Percentiles rank a stretch among this genome's conserved stretches.
phyloP scores from a whole-genome alignment of 2,888 invertebrate species.

The Timema cristinae region DNA sequence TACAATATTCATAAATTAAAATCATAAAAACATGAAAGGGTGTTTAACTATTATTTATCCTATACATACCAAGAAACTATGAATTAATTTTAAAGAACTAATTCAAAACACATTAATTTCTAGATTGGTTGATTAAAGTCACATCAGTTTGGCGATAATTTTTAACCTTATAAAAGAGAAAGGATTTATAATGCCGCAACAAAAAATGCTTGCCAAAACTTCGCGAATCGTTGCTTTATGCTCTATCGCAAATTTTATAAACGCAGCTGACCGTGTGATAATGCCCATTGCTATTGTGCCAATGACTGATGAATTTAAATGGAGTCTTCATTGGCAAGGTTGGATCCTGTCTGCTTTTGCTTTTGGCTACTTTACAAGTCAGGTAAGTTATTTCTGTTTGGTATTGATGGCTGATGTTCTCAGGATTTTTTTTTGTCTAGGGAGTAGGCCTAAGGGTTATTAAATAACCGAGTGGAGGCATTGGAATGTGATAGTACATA shows the following conservation, averaged over 20 bases:
- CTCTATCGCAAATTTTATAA: slow-evolving; percentile 70
- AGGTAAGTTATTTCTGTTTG: slow-evolving; percentile 46
- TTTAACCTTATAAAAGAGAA: too few relatives aligned
- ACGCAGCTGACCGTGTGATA: slow-evolving; percentile 70
- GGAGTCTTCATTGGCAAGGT: slow-evolving; percentile 67
- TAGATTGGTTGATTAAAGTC: too few relatives aligned
- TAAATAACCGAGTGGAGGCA: too few relatives aligned
- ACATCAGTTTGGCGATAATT: too few relatives aligned
- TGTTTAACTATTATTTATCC: too few relatives aligned
- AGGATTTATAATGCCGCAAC: slow-evolving; percentile 26
- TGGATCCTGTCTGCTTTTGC: slow-evolving; percentile 73
- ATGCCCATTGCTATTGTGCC: slow-evolving; percentile 75
- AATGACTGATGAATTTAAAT: slow-evolving; percentile 66
- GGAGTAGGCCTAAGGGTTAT: neutral
- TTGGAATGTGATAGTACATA: too few relatives aligned
- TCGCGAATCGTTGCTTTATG: slow-evolving; percentile 62
- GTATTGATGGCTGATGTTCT: too few relatives aligned
- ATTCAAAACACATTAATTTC: too few relatives aligned
- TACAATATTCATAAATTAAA: too few relatives aligned
- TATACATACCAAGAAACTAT: too few relatives aligned
- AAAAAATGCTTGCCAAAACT: slow-evolving; percentile 50
- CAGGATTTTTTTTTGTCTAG: neutral
- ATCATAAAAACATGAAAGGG: too few relatives aligned
- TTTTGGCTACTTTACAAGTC: slow-evolving; percentile 71
- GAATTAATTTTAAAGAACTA: too few relatives aligned